These are phyloP conservation scores for Myanophis thanlyinensis DNA, from an alignment of 2,113 vertebrate genomes.

Conservation along the genomic window DNA sequence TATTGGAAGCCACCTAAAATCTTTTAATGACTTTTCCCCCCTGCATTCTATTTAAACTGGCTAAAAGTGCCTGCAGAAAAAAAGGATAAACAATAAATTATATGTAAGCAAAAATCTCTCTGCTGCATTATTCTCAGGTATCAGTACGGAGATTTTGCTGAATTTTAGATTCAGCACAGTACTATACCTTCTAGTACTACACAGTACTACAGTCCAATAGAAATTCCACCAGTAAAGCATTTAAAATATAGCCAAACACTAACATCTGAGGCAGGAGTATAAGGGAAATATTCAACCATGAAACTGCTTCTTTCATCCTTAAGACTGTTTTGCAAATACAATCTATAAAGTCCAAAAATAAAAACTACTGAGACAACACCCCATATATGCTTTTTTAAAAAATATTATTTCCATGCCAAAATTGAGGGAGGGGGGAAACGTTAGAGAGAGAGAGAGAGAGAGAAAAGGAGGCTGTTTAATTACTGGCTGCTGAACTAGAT, in stretches of 20 bases:
- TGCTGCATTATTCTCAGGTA: constrained; percentile 37
- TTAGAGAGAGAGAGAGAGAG: neutral
- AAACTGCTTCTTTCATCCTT: neutral
- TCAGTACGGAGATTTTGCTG: neutral
- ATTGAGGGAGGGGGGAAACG: neutral
- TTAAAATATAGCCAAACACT: constrained; percentile 13
- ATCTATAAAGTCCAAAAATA: constrained; percentile 26
- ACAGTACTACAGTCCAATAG: neutral
- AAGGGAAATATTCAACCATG: constrained; percentile 21
- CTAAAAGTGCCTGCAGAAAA: constrained; percentile 7
- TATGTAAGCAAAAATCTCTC: constrained; percentile 45
- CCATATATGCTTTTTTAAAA: constrained; percentile 27
- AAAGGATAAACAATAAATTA: constrained; percentile 33
- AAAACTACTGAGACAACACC: constrained; percentile 45
- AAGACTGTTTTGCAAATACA: constrained; percentile 34
- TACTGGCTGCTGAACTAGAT: constrained; percentile 77
- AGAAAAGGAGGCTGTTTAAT: constrained; percentile 64
- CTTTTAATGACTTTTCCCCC: constrained; percentile 13
- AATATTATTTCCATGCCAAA: constrained; percentile 33
- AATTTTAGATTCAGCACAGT: neutral
- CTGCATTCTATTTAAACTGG: constrained; percentile 41
- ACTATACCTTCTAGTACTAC: neutral
- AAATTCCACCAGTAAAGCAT: constrained; percentile 30
- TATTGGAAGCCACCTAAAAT: constrained; percentile 48
- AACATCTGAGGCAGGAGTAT: neutral